Base-by-base conservation (phyloP, 1,140 invertebrate genomes). In the Drosophila guanche region DNA sequence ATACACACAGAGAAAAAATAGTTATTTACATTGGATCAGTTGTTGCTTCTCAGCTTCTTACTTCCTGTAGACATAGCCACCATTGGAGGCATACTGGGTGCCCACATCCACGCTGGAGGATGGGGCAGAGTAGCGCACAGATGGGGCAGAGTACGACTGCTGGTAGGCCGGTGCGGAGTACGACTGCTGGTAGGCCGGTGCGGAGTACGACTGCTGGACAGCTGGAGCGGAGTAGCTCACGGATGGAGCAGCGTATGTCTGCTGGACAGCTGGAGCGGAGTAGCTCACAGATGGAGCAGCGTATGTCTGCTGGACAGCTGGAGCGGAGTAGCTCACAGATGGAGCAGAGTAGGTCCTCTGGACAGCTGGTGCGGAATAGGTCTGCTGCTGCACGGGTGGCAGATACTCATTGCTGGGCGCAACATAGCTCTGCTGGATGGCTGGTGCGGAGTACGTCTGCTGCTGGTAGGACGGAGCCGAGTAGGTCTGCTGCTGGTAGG, bases 1-100 rank as follows among this genome's bases (percentile, higher is more conserved):
- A 23, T 20, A 5, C 22, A 22, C 14, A 43, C 55, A 58, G 56
- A 71, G 14, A 47, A 59, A 46, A 47, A 80, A 41, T 27, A 54
- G 27, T 56, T 57, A 80, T 63, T 61, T 69, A 80, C 81, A 76
- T 58, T 67, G 78, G 72, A 59, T 52, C 58, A 55, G 51, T 52
- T 47, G 54, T 37, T 6, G 46, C 3, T 16, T 20, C 40, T 50
- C 27, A 16, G n/a, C 51, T 51, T 53, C 68, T 76, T 83, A 86
- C 83, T 86, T 90, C 75, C 56, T 89, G 89, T 90, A 90, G 61
- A 90, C 79, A 40, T 90, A 90, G 62, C 89, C 89, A 29, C 89
- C 89, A 55, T 90, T 90, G 76, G 89, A 76, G 51, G 79, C 89
- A 25, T 90, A 90, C 75, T 90, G 89, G 54, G 89, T 90, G 53